Conservation (phyloP, 2,113 vertebrate species). For the Odocoileus hemionus region DNA sequence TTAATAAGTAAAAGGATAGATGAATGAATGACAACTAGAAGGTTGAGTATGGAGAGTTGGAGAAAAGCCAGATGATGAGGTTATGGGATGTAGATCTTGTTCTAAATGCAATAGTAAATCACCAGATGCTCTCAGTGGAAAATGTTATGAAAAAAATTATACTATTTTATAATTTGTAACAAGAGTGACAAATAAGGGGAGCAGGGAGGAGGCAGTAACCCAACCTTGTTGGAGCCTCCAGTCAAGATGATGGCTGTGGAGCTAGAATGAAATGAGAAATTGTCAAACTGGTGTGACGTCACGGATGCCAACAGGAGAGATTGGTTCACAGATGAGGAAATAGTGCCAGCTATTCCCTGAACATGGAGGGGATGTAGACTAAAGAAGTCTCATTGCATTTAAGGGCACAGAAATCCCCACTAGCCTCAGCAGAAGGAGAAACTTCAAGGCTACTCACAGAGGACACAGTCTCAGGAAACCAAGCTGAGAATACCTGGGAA, state of each 20-base stretch:
- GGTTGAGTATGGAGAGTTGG: not conserved
- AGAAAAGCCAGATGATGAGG: not conserved
- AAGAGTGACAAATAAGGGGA: not conserved
- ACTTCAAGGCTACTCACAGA: not conserved
- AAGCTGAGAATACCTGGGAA: not conserved
- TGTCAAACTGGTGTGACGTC: not conserved
- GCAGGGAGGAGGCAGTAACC: not conserved
- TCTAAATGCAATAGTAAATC: not conserved
- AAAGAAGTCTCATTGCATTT: not conserved
- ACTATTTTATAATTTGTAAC: not conserved
- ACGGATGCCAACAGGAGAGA: not conserved
- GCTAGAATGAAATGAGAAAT: not conserved
- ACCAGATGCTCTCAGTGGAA: not conserved
- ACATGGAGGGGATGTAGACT: not conserved
- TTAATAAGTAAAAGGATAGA: not conserved
- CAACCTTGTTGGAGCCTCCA: not conserved
- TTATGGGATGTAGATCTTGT: not conserved
- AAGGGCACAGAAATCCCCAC: not conserved
- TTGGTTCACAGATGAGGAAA: not conserved
- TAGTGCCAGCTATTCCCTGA: not conserved
- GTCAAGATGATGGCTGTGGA: not conserved
- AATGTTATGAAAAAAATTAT: not conserved
- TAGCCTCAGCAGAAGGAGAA: not conserved
- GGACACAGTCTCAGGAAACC: slow-evolving; percentile 9
- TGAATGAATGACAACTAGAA: not conserved